Evolutionary conservation across 2,888 invertebrate species (phyloP), one percentile per base, ranked within the genome.

Genomic region (Hofmannophila pseudospretella): DNA sequence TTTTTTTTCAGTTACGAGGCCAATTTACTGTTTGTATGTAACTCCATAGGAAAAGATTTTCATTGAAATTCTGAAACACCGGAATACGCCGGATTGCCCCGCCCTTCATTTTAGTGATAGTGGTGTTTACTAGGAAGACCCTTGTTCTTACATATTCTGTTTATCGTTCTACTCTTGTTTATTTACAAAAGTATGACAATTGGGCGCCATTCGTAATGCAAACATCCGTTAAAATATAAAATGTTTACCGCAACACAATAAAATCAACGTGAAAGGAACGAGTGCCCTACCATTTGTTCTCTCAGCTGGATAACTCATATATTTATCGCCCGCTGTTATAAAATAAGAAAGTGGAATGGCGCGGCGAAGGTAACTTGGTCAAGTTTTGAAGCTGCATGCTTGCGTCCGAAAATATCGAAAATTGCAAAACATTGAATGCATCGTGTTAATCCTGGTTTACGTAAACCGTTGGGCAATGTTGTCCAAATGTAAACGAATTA

Each of bases 381-480:
- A 60, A 56, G 66, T 59, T 62, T 67, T 59, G 44, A 52, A 61
- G 49, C 62, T 68, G 67, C 66, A 67, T 61, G 59, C 52, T 53
- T 67, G 65, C 60, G 64, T 69, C 67, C 70, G 63, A 66, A 71
- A 74, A 74, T 70, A 75, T 67, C 61, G 54, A 63, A 70, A 67
- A 79, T 82, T 80, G 73, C 82, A 75, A 82, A 77, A 84, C 59
- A 45, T 58, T 60, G 56, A 68, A 63, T 67, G 58, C 61, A 64
- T 47, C 56, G 61, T 58, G 67, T 74, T 77, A 70, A 75, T 84
- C 84, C 84, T 78, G 68, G 51, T 67, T 85, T 84, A 67, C 74
- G 70, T 77, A 84, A 82, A 47, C 35, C 44, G 59, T 85, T 82
- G 73, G 59, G 73, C 67, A 85, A 84, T 51, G 67, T 69, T 73